Conservation (phyloP, 2,888 invertebrate species). For the Mythimna pallens region DNA sequence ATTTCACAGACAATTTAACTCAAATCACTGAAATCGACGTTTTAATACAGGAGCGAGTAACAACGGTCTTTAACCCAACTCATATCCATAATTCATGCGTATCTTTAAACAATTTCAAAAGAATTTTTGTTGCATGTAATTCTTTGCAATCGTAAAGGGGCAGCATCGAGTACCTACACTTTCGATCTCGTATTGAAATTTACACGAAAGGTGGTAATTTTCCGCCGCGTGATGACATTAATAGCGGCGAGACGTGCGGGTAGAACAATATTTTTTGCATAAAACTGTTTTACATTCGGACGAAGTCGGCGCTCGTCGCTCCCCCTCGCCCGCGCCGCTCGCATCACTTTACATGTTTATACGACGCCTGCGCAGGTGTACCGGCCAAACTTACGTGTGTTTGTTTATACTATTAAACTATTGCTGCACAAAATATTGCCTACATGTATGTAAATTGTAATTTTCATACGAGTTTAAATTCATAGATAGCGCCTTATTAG, state of each 20-base stretch:
- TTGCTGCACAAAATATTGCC: conserved; percentile 54
- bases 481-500: conserved; percentile 38
- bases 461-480: conserved; percentile 38
- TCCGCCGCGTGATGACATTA: conserved; percentile 87
- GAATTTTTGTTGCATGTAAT: conserved; percentile 76
- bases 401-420: conserved; percentile 65
- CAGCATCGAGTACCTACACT: conserved; percentile 77
- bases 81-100: conserved; percentile 83
- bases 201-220: conserved; percentile 88
- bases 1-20: conserved; percentile 84
- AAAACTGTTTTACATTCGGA: conserved; percentile 79
- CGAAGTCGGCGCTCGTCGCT: conserved; percentile 66
- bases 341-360: conserved; percentile 78
- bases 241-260: conserved; percentile 77
- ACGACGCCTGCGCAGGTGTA: conserved; percentile 72
- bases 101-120: conserved; percentile 77
- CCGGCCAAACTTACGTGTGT: conserved; percentile 51
- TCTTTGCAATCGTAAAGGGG: conserved; percentile 77
- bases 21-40: conserved; percentile 76
- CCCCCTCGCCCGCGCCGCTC: conserved; percentile 63
- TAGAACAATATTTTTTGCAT: conserved; percentile 83
- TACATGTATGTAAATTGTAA: conserved; percentile 38
- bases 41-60: conserved; percentile 76
- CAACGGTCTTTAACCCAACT: conserved; percentile 76
- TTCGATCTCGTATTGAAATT: conserved; percentile 86